Conservation (phyloP, 2,797 vertebrate genomes). For the Alcedo quadribrachys region DNA sequence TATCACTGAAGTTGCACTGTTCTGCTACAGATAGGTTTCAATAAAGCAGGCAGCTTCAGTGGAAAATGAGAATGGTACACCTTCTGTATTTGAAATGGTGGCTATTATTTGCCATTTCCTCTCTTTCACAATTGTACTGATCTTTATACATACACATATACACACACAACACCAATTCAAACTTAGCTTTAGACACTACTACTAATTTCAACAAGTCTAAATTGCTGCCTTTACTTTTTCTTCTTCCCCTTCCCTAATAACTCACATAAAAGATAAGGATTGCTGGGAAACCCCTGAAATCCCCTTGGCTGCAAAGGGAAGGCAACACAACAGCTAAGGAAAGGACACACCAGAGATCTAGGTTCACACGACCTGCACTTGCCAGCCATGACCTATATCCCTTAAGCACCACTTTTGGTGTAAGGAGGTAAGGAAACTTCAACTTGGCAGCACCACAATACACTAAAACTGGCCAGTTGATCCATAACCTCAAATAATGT, state of each 20-base stretch:
- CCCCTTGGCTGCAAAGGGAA: not conserved
- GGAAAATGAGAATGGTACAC: not conserved
- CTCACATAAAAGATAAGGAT: not conserved
- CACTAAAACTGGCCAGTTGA: not conserved
- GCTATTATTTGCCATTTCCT: not conserved
- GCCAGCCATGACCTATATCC: not conserved
- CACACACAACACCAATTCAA: not conserved
- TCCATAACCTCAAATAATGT: not conserved
- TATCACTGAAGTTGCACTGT: not conserved
- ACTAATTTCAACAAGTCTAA: not conserved
- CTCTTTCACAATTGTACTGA: not conserved
- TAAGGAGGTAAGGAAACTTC: not conserved
- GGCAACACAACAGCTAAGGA: not conserved
- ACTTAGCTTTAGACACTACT: not conserved
- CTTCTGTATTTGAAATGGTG: not conserved
- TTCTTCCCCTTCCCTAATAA: not conserved
- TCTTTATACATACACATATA: not conserved
- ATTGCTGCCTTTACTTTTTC: not conserved
- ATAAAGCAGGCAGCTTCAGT: not conserved
- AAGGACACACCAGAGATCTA: not conserved
- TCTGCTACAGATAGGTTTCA: not conserved
- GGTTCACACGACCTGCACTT: not conserved
- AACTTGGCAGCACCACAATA: not conserved
- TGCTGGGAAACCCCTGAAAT: not conserved
- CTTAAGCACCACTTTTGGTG: not conserved